These are phyloP conservation scores for Ambastaia sidthimunki DNA, from an alignment of 2,797 vertebrate genomes.

Conservation along the genomic window DNA sequence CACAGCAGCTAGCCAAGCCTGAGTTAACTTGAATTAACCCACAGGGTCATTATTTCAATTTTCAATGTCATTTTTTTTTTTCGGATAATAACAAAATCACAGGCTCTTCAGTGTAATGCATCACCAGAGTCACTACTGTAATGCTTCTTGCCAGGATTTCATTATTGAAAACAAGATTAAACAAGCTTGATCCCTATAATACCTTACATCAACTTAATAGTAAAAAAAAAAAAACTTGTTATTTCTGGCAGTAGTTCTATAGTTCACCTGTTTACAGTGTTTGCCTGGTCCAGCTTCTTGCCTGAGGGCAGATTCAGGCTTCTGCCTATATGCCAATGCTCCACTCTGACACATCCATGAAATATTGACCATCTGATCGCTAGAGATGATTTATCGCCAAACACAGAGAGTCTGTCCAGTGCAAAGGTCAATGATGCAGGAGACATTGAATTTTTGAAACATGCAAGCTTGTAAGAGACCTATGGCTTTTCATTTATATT, in stretches of 20 bases:
- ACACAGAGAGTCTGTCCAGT: neutral
- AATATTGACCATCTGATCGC: slow-evolving; percentile 35
- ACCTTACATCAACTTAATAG: neutral
- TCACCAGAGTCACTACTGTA: neutral
- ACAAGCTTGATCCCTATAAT: neutral
- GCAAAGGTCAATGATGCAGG: slow-evolving; percentile 6
- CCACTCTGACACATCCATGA: slow-evolving; percentile 3
- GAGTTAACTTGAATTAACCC: slow-evolving; percentile 51
- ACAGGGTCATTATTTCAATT: neutral
- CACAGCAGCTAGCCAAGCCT: slow-evolving; percentile 14
- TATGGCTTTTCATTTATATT: too few relatives aligned
- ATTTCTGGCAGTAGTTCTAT: neutral
- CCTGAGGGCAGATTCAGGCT: slow-evolving; percentile 41
- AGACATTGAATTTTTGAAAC: neutral
- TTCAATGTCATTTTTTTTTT: slow-evolving; percentile 37
- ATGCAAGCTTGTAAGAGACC: too few relatives aligned
- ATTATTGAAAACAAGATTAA: slow-evolving; percentile 2
- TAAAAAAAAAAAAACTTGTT: slow-evolving; percentile 27
- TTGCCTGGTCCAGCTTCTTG: slow-evolving; percentile 38
- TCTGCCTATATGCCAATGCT: slow-evolving; percentile 11
- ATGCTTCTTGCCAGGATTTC: neutral
- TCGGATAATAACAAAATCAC: neutral
- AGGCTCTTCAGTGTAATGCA: too few relatives aligned
- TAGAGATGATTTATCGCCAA: slow-evolving; percentile 11
- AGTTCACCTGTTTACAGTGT: slow-evolving; percentile 16